phyloP scores from a whole-genome alignment of 1,140 invertebrate genomes.

The Arion vulgaris region DNA sequence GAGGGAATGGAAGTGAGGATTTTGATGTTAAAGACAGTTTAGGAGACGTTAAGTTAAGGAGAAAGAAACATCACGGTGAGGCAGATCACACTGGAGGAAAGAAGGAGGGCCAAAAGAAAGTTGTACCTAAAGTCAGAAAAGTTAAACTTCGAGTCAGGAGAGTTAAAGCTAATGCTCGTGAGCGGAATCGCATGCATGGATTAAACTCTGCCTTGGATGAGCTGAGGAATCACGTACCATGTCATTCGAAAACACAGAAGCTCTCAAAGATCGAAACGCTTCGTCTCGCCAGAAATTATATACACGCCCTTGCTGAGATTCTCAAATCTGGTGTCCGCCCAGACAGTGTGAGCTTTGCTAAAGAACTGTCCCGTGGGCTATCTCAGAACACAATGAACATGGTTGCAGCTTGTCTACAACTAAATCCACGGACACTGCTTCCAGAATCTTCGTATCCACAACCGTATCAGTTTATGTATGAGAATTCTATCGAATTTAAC shows the following conservation, averaged over 20 bases:
- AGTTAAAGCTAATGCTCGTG: slow-evolving; percentile 78
- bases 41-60: not conserved
- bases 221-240: slow-evolving; percentile 72
- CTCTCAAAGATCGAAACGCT: slow-evolving; percentile 97
- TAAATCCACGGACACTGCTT: slow-evolving; percentile 71
- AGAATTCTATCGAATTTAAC: slow-evolving; percentile 58
- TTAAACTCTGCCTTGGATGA: slow-evolving; percentile 79
- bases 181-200: slow-evolving; percentile 79
- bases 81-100: slow-evolving; percentile 45
- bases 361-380: slow-evolving; percentile 76
- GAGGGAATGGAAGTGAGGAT: slow-evolving; percentile 21
- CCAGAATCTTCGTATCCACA: slow-evolving; percentile 64
- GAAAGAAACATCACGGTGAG: not conserved
- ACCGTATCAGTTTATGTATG: slow-evolving; percentile 65
- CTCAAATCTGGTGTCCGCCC: slow-evolving; percentile 74
- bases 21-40: not conserved
- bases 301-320: slow-evolving; percentile 79
- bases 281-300: slow-evolving; percentile 95
- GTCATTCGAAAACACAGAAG: slow-evolving; percentile 75
- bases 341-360: slow-evolving; percentile 74
- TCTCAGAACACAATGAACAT: slow-evolving; percentile 78
- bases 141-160: slow-evolving; percentile 70
- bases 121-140: slow-evolving; percentile 74
- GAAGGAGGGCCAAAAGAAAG: slow-evolving; percentile 71
- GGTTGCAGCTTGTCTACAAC: slow-evolving; percentile 72